phyloP scores from a whole-genome alignment of 2,888 invertebrate genomes.

The Scaptomyza parva region DNA sequence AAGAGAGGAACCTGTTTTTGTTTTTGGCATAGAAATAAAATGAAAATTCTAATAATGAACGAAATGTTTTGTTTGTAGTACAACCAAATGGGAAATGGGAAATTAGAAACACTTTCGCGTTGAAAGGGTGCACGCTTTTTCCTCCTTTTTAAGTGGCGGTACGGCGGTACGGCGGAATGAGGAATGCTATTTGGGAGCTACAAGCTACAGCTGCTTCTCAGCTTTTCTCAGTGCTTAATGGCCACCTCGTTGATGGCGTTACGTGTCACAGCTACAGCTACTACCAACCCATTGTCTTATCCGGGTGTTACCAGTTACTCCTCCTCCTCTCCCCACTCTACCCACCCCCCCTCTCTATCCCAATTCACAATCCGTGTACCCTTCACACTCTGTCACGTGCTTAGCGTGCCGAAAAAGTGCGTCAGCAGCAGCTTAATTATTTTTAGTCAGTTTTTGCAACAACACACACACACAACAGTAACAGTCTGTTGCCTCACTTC shows the following conservation, averaged over 20 bases:
- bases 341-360: background rate
- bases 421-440: constrained; percentile 78
- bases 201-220: constrained; percentile 36
- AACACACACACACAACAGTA: constrained; percentile 1
- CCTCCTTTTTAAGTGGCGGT: constrained; percentile 37
- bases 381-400: constrained; percentile 61
- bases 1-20: background rate
- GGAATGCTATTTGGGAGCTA: constrained; percentile 17
- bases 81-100: constrained; percentile 46
- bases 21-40: constrained; percentile 2
- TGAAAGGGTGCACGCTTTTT: constrained; percentile 14
- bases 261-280: constrained; percentile 60
- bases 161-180: background rate
- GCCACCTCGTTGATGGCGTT: constrained; percentile 58
- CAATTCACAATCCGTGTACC: background rate
- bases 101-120: constrained; percentile 47
- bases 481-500: constrained; percentile 14
- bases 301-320: constrained; percentile 3
- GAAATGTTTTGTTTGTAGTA: constrained; percentile 16
- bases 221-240: constrained; percentile 58
- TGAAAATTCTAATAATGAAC: constrained; percentile 11
- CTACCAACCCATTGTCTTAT: constrained; percentile 59
- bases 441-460: constrained; percentile 67
- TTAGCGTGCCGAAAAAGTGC: constrained; percentile 75
- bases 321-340: background rate